Percentiles rank a stretch among this genome's conserved stretches.
phyloP scores from a whole-genome alignment of 2,888 invertebrate genomes.

The Lysandra bellargus region DNA sequence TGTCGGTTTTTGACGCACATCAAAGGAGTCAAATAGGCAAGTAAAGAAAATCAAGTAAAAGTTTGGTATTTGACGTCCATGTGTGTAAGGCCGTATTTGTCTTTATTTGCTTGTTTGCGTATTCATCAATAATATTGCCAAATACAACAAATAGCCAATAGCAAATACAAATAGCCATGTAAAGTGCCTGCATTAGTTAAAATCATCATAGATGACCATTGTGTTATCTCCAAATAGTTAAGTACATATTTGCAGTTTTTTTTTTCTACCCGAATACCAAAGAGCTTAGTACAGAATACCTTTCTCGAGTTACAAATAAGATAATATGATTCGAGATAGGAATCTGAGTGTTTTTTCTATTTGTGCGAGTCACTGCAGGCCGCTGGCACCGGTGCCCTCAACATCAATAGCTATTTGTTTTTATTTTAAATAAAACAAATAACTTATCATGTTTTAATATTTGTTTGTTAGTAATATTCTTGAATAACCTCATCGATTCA shows the following conservation, averaged over 20 bases:
- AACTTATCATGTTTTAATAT: slow-evolving; percentile 15
- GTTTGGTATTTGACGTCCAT: too few relatives aligned
- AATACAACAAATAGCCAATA: too few relatives aligned
- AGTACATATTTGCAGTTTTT: slow-evolving; percentile 43
- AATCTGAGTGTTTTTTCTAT: slow-evolving; percentile 41
- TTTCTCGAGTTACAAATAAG: slow-evolving; percentile 62
- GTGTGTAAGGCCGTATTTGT: too few relatives aligned
- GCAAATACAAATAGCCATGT: too few relatives aligned
- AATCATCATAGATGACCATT: slow-evolving; percentile 34
- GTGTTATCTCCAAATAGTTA: slow-evolving; percentile 45
- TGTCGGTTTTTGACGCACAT: too few relatives aligned
- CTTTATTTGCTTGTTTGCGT: too few relatives aligned
- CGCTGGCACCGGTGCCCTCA: slow-evolving; percentile 34
- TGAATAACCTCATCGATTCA: background rate
- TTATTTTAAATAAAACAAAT: slow-evolving; percentile 35
- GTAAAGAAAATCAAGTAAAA: too few relatives aligned
- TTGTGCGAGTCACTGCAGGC: slow-evolving; percentile 42
- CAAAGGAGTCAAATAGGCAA: too few relatives aligned
- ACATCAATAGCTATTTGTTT: slow-evolving; percentile 36
- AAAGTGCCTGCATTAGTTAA: background rate
- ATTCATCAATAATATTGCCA: too few relatives aligned
- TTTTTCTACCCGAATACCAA: slow-evolving; percentile 40
- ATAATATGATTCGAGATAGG: slow-evolving; percentile 55
- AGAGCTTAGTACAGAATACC: slow-evolving; percentile 49
- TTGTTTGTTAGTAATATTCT: background rate